A percentile compares a stretch with the other conserved stretches of the same genome.
Evolutionary conservation across 2,888 invertebrate species (phyloP).

Genomic region (Drosophila monieri): DNA sequence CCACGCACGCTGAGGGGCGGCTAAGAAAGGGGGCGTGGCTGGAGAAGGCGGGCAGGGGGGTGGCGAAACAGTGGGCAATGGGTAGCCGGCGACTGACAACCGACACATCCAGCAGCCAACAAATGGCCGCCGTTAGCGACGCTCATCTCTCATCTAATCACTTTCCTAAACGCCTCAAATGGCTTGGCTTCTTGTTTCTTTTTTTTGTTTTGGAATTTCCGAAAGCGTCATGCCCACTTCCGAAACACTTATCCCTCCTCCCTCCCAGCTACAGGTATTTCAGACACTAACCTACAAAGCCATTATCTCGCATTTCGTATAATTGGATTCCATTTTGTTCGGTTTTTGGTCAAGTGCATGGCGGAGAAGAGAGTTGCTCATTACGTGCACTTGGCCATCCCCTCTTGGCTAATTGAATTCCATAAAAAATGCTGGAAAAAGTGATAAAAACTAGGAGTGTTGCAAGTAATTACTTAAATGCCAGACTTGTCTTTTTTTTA

Average conservation of each 20-base stretch:
- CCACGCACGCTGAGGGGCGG: conserved; percentile 27
- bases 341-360: conserved; percentile 43
- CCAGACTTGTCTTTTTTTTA: not conserved
- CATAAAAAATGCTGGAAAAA: not conserved
- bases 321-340: conserved; percentile 43
- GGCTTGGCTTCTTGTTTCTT: not conserved
- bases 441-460: not conserved
- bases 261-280: conserved; percentile 29
- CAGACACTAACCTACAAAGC: conserved; percentile 22
- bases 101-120: conserved; percentile 9
- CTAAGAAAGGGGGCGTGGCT: conserved; percentile 4
- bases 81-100: conserved; percentile 38
- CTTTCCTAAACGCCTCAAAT: conserved; percentile 53
- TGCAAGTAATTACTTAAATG: not conserved
- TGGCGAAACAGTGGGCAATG: conserved; percentile 4
- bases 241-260: conserved; percentile 48
- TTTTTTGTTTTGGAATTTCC: conserved; percentile 39
- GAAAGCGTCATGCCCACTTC: conserved; percentile 40
- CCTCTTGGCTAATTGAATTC: conserved; percentile 27
- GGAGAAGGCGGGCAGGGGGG: not conserved
- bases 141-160: conserved; percentile 58
- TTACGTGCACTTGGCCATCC: conserved; percentile 17
- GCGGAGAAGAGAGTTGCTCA: conserved; percentile 9
- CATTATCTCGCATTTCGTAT: conserved; percentile 50
- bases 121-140: conserved; percentile 12